A percentile compares a stretch with the other conserved stretches of the same genome.
These are phyloP conservation scores for Tenualosa ilisha DNA, from an alignment of 2,797 vertebrate genomes.

Conservation along the genomic window DNA sequence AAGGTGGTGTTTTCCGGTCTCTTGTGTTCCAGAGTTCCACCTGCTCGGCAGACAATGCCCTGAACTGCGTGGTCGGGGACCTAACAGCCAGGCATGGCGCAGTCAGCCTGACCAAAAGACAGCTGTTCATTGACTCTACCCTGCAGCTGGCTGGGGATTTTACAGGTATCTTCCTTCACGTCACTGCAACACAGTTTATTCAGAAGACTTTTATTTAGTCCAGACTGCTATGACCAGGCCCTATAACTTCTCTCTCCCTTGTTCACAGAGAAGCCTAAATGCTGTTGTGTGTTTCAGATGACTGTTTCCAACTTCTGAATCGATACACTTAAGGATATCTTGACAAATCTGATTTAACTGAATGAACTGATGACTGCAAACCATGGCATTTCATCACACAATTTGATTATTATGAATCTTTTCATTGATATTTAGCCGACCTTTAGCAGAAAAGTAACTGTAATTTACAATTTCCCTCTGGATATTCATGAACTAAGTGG, in stretches of 20 bases:
- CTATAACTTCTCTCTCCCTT: too few relatives aligned
- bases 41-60: slow-evolving; percentile 63
- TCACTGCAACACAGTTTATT: background rate
- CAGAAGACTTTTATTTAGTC: background rate
- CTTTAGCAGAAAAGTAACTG: too few relatives aligned
- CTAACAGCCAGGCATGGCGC: slow-evolving; percentile 67
- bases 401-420: too few relatives aligned
- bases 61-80: slow-evolving; percentile 76
- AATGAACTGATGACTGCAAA: too few relatives aligned
- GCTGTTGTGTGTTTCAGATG: background rate
- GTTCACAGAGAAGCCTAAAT: too few relatives aligned
- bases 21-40: slow-evolving; percentile 55
- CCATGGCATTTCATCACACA: too few relatives aligned
- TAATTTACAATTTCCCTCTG: too few relatives aligned
- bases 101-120: slow-evolving; percentile 57
- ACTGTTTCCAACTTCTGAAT: background rate
- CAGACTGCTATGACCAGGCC: too few relatives aligned
- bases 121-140: slow-evolving; percentile 65
- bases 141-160: slow-evolving; percentile 71
- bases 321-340: background rate
- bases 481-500: background rate
- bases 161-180: slow-evolving; percentile 66
- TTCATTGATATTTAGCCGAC: too few relatives aligned
- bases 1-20: background rate
- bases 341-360: too few relatives aligned